Percentiles rank a stretch among this genome's conserved stretches.
These are phyloP conservation scores for Lasaia peninsularis DNA, from an alignment of 1,140 invertebrate genomes.

Conservation along the genomic window DNA sequence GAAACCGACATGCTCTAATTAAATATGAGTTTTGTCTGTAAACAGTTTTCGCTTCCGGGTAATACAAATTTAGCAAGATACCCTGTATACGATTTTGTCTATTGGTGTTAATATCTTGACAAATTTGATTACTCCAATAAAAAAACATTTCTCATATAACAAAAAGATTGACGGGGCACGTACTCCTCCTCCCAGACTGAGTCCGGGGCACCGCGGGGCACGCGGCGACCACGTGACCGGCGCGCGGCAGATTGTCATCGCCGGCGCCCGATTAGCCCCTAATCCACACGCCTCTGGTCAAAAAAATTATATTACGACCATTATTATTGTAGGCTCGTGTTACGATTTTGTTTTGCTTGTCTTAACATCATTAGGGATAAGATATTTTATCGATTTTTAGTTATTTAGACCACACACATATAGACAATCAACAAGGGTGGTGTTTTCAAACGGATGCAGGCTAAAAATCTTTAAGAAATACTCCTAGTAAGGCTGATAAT, in stretches of 20 bases:
- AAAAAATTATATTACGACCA: slow-evolving; percentile 46
- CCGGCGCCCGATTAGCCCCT: slow-evolving; percentile 59
- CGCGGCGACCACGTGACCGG: slow-evolving; percentile 36
- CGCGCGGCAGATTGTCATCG: slow-evolving; percentile 66
- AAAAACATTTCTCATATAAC: not conserved
- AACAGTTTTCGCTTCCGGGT: too few species aligned
- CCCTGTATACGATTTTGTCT: not conserved
- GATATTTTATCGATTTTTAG: not conserved
- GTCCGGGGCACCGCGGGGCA: slow-evolving; percentile 22
- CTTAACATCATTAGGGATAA: slow-evolving; percentile 12
- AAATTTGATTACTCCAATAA: not conserved
- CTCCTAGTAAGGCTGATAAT: too few species aligned
- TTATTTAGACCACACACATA: too few species aligned
- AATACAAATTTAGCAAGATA: too few species aligned
- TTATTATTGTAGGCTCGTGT: slow-evolving; percentile 51
- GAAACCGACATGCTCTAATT: too few species aligned
- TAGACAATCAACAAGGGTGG: too few species aligned
- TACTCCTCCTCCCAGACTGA: slow-evolving; percentile 16
- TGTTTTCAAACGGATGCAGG: too few species aligned
- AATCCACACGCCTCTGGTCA: slow-evolving; percentile 53
- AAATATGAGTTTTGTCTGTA: too few species aligned
- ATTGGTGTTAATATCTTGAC: not conserved
- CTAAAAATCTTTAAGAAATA: too few species aligned
- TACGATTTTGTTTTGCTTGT: slow-evolving; percentile 46
- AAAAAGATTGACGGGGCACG: not conserved